Percentiles rank a stretch among this genome's conserved stretches.
These are phyloP conservation scores for Synanthedon vespiformis DNA, from an alignment of 2,888 invertebrate genomes.

Conservation along the genomic window DNA sequence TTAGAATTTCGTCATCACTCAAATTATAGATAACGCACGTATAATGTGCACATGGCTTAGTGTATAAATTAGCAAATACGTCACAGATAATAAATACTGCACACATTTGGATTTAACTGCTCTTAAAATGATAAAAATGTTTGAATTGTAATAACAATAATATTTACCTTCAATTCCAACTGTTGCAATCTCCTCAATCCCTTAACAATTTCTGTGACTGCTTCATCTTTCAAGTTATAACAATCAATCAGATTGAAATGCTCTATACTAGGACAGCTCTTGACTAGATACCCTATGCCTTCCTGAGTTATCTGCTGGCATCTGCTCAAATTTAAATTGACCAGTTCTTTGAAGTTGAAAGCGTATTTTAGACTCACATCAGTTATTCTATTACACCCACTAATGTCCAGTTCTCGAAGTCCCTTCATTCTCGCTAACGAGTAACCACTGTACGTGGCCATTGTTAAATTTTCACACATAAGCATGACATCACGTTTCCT, in stretches of 20 bases:
- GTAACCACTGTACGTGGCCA: slow-evolving; percentile 53
- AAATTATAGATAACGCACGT: no score
- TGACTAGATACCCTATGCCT: slow-evolving; percentile 73
- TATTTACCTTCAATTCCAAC: slow-evolving; percentile 67
- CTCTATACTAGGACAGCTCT: slow-evolving; percentile 78
- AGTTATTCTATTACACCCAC: slow-evolving; percentile 77
- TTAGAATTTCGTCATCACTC: no score
- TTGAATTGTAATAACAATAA: no score
- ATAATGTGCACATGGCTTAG: no score
- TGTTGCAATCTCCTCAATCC: slow-evolving; percentile 61
- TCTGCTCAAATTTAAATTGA: slow-evolving; percentile 72
- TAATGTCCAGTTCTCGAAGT: slow-evolving; percentile 73
- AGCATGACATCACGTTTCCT: slow-evolving; percentile 73
- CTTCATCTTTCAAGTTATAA: slow-evolving; percentile 76
- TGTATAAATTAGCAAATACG: no score
- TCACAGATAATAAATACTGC: no score
- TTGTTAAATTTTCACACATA: slow-evolving; percentile 68
- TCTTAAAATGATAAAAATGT: no score
- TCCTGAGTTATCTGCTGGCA: slow-evolving; percentile 77
- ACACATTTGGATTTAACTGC: no score
- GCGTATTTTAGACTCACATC: slow-evolving; percentile 79
- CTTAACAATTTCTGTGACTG: slow-evolving; percentile 44
- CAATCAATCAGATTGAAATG: slow-evolving; percentile 76
- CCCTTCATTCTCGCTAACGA: slow-evolving; percentile 67
- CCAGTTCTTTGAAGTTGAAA: slow-evolving; percentile 75